Evolutionary conservation across 30 jellyfish, hydroid and myxozoan species (phyloP).

Genomic region (Euphysa ruthae): DNA sequence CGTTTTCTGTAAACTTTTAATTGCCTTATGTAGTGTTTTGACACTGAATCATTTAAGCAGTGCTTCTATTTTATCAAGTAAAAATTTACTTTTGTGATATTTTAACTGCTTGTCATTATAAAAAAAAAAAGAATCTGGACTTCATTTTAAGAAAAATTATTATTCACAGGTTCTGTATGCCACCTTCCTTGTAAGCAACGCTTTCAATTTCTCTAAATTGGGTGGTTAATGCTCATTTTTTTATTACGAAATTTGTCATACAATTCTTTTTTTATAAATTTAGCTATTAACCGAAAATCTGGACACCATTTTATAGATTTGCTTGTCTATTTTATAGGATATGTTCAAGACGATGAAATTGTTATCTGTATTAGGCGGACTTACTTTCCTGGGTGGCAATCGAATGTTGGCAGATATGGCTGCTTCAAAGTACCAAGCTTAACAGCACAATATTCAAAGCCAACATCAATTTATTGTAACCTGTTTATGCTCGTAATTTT

Average conservation of each 20-base stretch:
- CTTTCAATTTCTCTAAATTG: no score
- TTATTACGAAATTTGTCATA: not conserved
- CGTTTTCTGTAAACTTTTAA: no score
- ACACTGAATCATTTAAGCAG: no score
- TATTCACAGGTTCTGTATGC: no score
- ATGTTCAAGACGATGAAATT: constrained; percentile 79
- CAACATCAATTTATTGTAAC: not conserved
- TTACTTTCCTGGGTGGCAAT: constrained; percentile 85
- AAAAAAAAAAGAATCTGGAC: no score
- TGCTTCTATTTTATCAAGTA: no score
- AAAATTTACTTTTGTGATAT: no score
- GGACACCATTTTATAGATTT: not conserved
- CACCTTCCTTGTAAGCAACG: no score
- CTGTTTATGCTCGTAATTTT: not conserved
- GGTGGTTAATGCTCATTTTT: not conserved
- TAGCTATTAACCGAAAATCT: not conserved
- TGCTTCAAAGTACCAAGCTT: constrained; percentile 49
- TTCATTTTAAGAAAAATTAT: no score
- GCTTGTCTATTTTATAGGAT: constrained; percentile 34
- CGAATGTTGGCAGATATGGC: constrained; percentile 91
- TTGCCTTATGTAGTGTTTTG: no score
- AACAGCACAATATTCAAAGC: not conserved
- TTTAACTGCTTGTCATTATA: no score
- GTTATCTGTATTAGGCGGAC: constrained; percentile 72
- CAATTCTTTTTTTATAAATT: not conserved